A percentile compares a stretch with the other conserved stretches of the same genome.
These are phyloP conservation scores for Emydoidea blandingii DNA, from an alignment of 2,797 vertebrate species.

Conservation along the genomic window DNA sequence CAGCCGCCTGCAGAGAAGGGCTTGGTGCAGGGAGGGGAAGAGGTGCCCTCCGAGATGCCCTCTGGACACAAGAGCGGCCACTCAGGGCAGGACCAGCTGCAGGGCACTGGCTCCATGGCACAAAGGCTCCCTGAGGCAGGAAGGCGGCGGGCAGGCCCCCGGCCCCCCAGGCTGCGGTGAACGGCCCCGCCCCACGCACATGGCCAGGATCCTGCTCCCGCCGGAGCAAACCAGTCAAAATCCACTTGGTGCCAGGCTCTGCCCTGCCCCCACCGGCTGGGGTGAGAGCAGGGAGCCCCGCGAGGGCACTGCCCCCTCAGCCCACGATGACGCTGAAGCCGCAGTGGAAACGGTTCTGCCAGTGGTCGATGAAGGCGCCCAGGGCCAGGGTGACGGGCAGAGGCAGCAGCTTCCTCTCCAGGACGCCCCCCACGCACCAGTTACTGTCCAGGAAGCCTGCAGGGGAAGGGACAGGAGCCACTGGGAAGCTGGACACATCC, in stretches of 20 bases:
- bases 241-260: background rate
- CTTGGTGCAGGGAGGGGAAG: background rate
- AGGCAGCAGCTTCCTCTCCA: slow-evolving; percentile 93
- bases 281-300: background rate
- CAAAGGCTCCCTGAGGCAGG: background rate
- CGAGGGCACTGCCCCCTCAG: slow-evolving; percentile 56
- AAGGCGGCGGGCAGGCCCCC: background rate
- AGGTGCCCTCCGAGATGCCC: background rate
- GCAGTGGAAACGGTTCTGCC: slow-evolving; percentile 92
- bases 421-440: slow-evolving; percentile 93
- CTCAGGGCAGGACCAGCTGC: background rate
- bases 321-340: slow-evolving; percentile 85
- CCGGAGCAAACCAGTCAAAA: background rate
- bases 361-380: slow-evolving; percentile 95
- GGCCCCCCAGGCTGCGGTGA: background rate
- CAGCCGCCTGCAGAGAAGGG: background rate
- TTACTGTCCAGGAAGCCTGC: slow-evolving; percentile 94
- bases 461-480: background rate
- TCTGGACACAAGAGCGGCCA: background rate
- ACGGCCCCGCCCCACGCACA: background rate
- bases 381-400: slow-evolving; percentile 94
- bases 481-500: too few species aligned
- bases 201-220: background rate
- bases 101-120: background rate
- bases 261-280: background rate